Base-by-base conservation (phyloP, 2,888 invertebrate species). In the Epirrita christyi region DNA sequence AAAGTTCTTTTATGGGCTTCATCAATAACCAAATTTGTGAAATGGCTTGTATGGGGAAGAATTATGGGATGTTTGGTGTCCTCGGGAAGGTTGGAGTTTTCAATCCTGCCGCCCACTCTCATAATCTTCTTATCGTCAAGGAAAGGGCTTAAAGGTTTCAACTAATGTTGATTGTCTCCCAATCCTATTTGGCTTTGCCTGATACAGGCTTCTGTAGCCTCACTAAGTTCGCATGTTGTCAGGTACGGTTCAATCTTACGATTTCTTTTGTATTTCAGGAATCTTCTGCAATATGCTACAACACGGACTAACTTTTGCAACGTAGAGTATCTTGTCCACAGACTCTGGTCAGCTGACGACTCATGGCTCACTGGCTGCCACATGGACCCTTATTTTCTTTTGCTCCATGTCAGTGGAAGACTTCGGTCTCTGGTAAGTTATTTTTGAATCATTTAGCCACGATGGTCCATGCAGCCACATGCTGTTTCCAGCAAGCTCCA, bases 41-140 rank as follows among this genome's bases (percentile, higher is more conserved):
- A 36, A 41, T 59, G 42, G 6, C 55, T 8, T 48, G 14, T n/a
- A 43, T 41, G 7, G 52, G 27, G 38, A 38, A 38, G 38, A 13
- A n/a, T n/a, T n/a, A n/a, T n/a, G n/a, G n/a, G n/a, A n/a, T n/a
- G n/a, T n/a, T n/a, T n/a, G n/a, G n/a, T 37, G 11, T 46, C 46
- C 11, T 46, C 46, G 36, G 46, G 46, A 6, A 46, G 11, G 37
- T 46, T 11, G 7, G 46, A 36, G 7, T 46, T 46, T 14, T 46
- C 21, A 4, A 46, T 36, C 37, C 46, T 80, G 83, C 76, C 80
- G 78, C 79, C 81, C 81, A 82, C 75, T 76, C 72, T 38, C 54
- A 51, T 55, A 43, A 65, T 52, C 40, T 52, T 66, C 46, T 58
- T 60, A 21, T 42, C 27, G 8, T 50, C 34, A 3, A 50, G 42